A percentile compares a stretch with the other conserved stretches of the same genome.
These are phyloP conservation scores for Drosophila ohnishii DNA, from an alignment of 1,140 invertebrate genomes.

Conservation along the genomic window DNA sequence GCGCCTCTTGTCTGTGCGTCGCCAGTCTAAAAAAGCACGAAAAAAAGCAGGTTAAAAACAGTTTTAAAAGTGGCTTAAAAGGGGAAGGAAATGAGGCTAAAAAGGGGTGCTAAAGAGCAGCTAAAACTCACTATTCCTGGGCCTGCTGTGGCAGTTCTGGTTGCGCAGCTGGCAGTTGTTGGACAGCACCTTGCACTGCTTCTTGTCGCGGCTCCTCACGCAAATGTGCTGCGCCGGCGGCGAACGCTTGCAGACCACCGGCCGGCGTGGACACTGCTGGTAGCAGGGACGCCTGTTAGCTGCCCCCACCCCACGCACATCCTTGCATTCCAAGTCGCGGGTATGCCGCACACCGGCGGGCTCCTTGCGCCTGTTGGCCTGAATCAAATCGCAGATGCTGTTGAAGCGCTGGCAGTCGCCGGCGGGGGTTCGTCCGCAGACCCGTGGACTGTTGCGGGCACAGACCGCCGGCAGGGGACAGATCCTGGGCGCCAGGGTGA, in stretches of 20 bases:
- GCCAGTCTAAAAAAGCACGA: constrained; percentile 54
- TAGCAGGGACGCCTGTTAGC: constrained; percentile 32
- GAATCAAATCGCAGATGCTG: constrained; percentile 58
- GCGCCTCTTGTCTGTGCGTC: constrained; percentile 42
- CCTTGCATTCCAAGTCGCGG: constrained; percentile 42
- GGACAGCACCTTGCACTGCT: constrained; percentile 53
- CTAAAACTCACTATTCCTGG: constrained; percentile 56
- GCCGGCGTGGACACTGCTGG: constrained; percentile 34
- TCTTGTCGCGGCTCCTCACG: constrained; percentile 38
- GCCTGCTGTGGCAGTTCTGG: constrained; percentile 52
- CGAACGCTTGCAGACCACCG: constrained; percentile 34
- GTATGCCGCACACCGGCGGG: constrained; percentile 39
- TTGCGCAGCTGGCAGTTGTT: constrained; percentile 62
- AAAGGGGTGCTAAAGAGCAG: neutral
- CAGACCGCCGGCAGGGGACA: constrained; percentile 48
- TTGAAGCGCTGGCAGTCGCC: constrained; percentile 60
- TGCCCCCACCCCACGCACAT: constrained; percentile 34
- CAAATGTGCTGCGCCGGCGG: constrained; percentile 45
- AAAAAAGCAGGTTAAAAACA: neutral
- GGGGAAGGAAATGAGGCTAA: neutral
- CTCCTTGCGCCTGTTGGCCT: neutral
- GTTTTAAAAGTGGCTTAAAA: neutral
- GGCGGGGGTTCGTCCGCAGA: constrained; percentile 42
- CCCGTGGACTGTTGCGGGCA: constrained; percentile 36
- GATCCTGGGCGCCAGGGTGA: neutral